phyloP scores from a whole-genome alignment of 2,888 invertebrate species.

The Terebella lapidaria region DNA sequence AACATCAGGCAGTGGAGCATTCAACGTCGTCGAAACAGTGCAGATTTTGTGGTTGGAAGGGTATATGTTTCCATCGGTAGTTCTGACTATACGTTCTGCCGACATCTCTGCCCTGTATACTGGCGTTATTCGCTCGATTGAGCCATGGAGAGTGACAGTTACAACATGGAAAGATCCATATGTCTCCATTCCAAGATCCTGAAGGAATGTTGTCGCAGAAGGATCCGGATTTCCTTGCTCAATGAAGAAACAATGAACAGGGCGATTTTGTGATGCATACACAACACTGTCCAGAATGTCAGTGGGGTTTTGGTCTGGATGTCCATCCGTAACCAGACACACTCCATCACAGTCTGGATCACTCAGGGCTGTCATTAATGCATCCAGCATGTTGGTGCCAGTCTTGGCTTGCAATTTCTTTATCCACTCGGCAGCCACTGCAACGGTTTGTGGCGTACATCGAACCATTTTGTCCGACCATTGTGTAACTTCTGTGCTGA shows the following conservation, averaged over 20 bases:
- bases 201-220: slow-evolving; percentile 42
- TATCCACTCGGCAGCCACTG: slow-evolving; percentile 48
- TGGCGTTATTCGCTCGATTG: slow-evolving; percentile 45
- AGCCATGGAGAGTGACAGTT: slow-evolving; percentile 40
- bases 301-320: slow-evolving; percentile 46
- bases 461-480: slow-evolving; percentile 51
- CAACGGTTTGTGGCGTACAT: slow-evolving; percentile 48
- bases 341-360: slow-evolving; percentile 45
- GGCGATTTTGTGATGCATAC: slow-evolving; percentile 33
- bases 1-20: background rate
- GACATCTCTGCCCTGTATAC: slow-evolving; percentile 41
- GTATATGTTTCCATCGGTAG: slow-evolving; percentile 37
- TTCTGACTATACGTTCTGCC: slow-evolving; percentile 36
- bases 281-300: slow-evolving; percentile 46
- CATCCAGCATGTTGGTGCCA: slow-evolving; percentile 50
- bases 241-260: slow-evolving; percentile 48
- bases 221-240: slow-evolving; percentile 35
- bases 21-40: slow-evolving; percentile 7
- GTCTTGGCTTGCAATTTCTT: slow-evolving; percentile 43
- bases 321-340: slow-evolving; percentile 49
- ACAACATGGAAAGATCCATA: slow-evolving; percentile 49
- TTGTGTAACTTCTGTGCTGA: slow-evolving; percentile 48
- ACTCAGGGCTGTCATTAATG: slow-evolving; percentile 43
- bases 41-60: slow-evolving; percentile 19
- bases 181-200: slow-evolving; percentile 46